Evolutionary conservation across 2,888 invertebrate species (phyloP).

Genomic region (Elysia crispata): DNA sequence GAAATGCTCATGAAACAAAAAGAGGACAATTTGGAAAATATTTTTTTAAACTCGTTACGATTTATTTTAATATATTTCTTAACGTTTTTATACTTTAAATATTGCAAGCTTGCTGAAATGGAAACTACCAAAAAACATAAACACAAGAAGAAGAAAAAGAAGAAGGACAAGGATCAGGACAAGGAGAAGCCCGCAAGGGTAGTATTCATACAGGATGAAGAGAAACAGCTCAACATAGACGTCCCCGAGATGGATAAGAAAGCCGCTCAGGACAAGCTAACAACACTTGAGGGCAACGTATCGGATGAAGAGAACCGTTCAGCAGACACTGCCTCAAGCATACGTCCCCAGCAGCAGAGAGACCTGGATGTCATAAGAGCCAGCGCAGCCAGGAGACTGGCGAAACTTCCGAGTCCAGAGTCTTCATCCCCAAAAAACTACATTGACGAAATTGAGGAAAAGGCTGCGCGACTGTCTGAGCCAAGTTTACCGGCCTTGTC

Average conservation of each 20-base stretch:
- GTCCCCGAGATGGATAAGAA: constrained; percentile 36
- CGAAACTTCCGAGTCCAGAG: too few species aligned
- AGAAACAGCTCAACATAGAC: constrained; percentile 48
- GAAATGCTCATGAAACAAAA: not conserved
- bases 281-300: not conserved
- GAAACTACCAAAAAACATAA: constrained; percentile 5
- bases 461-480: not conserved
- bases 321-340: not conserved
- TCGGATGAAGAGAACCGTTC: constrained; percentile 42
- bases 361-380: too few species aligned
- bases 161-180: constrained; percentile 56
- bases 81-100: not conserved
- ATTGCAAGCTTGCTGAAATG: not conserved
- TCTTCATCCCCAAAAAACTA: not conserved
- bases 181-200: constrained; percentile 38
- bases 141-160: constrained; percentile 52
- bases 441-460: too few species aligned
- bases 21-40: too few species aligned
- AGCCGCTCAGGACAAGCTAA: constrained; percentile 14
- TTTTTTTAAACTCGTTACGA: too few species aligned
- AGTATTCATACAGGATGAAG: constrained; percentile 39
- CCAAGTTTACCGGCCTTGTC: not conserved
- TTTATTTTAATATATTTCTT: not conserved
- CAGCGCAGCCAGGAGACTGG: too few species aligned
- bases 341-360: not conserved